Evolutionary conservation across 2,797 vertebrate species (phyloP).

Genomic region (Microctenopoma lineatum): DNA sequence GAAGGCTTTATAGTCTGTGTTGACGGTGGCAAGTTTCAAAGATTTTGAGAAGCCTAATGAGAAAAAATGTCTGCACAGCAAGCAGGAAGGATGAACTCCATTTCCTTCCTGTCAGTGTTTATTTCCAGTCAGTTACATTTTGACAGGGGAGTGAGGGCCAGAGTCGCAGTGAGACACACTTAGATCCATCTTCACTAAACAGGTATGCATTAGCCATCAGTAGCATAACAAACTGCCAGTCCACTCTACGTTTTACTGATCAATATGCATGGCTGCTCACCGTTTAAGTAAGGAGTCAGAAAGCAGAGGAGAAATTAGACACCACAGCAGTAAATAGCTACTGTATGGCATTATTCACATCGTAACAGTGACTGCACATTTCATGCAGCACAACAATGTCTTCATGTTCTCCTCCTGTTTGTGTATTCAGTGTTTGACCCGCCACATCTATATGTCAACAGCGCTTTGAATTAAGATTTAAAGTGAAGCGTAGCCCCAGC

Average conservation of each 20-base stretch:
- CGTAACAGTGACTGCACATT: conserved; percentile 2
- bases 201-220: conserved; percentile 68
- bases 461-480: conserved; percentile 40
- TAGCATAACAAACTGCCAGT: conserved; percentile 36
- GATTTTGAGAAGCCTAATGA: conserved; percentile 55
- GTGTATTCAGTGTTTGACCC: conserved; percentile 41
- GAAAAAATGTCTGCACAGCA: conserved; percentile 40
- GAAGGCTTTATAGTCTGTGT: conserved; percentile 31
- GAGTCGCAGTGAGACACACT: conserved; percentile 52
- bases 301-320: conserved; percentile 3
- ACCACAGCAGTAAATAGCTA: neutral
- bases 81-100: conserved; percentile 28
- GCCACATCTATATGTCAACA: conserved; percentile 23
- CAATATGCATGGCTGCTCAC: conserved; percentile 46
- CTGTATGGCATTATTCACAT: conserved; percentile 10
- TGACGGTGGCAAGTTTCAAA: conserved; percentile 33
- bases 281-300: conserved; percentile 23
- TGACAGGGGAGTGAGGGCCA: conserved; percentile 50
- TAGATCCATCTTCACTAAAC: conserved; percentile 61
- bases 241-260: conserved; percentile 55
- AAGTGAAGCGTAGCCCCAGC: neutral
- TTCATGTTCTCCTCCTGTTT: conserved; percentile 6
- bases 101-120: conserved; percentile 56
- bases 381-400: conserved; percentile 1
- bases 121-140: conserved; percentile 69